phyloP scores from a whole-genome alignment of 2,888 invertebrate species.

The Eupithecia inturbata region DNA sequence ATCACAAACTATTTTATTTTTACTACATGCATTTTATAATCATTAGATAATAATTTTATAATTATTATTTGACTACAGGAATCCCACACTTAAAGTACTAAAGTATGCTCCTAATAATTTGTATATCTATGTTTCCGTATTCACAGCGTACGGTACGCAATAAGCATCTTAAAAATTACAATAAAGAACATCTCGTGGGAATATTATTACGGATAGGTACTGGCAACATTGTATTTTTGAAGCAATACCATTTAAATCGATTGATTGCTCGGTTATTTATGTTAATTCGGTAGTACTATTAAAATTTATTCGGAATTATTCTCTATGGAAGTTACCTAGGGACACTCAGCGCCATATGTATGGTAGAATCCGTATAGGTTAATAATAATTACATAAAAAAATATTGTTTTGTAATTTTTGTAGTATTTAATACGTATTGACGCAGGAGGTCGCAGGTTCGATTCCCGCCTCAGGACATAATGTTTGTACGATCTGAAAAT shows the following conservation, averaged over 20 bases:
- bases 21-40: too few relatives aligned
- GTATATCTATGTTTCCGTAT: slow-evolving; percentile 63
- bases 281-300: slow-evolving; percentile 56
- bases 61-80: neutral
- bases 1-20: too few relatives aligned
- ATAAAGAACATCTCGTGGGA: slow-evolving; percentile 70
- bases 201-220: slow-evolving; percentile 45
- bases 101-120: slow-evolving; percentile 60
- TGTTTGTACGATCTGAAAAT: too few relatives aligned
- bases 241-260: slow-evolving; percentile 52
- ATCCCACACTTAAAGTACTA: slow-evolving; percentile 20
- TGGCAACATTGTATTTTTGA: slow-evolving; percentile 37
- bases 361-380: neutral
- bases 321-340: slow-evolving; percentile 34
- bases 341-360: neutral
- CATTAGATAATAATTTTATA: neutral
- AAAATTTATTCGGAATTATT: slow-evolving; percentile 49
- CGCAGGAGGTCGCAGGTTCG: too few relatives aligned
- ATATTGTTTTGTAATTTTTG: neutral
- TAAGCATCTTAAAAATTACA: slow-evolving; percentile 54
- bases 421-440: too few relatives aligned
- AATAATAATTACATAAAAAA: too few relatives aligned
- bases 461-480: too few relatives aligned
- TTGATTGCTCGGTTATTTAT: slow-evolving; percentile 67
- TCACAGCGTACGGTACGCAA: slow-evolving; percentile 45